Conservation (phyloP, 92 coral and sea anemone species). For the Hydrozoanthus gracilis region DNA sequence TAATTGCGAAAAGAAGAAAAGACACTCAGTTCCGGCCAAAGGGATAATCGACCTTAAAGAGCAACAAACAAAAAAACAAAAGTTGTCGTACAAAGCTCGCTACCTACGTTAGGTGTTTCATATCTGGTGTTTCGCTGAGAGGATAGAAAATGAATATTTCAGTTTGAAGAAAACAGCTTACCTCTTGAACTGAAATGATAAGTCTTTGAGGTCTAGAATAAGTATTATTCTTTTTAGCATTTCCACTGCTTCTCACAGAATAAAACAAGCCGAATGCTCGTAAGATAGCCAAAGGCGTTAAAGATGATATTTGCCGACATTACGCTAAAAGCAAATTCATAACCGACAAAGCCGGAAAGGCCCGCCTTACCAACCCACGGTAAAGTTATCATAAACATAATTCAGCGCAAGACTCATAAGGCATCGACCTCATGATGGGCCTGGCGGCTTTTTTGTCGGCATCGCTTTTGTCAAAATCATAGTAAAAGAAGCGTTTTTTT, state of each 20-base stretch:
- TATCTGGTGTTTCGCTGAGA: background rate
- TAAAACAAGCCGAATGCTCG: background rate
- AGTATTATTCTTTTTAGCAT: background rate
- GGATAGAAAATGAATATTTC: background rate
- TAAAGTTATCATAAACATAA: constrained; percentile 2
- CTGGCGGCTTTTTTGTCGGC: constrained; percentile 37
- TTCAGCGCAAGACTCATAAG: background rate
- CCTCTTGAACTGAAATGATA: background rate
- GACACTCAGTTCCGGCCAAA: background rate
- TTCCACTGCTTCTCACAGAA: background rate
- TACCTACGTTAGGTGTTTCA: background rate
- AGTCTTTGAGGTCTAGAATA: background rate
- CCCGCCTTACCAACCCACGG: constrained; percentile 4
- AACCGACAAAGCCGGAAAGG: constrained; percentile 28
- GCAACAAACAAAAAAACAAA: background rate
- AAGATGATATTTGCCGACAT: background rate
- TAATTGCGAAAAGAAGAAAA: background rate
- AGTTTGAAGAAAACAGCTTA: background rate
- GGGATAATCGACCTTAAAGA: too few relatives aligned
- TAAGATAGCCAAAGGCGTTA: constrained; percentile 25
- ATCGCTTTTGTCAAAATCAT: background rate
- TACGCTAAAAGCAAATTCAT: constrained; percentile 1
- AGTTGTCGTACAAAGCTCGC: background rate
- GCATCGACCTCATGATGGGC: background rate
- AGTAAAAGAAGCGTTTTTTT: too few relatives aligned